These are phyloP conservation scores for Aurelia coerulea DNA, from an alignment of 30 jellyfish, hydroid and myxozoan genomes.

Conservation along the genomic window DNA sequence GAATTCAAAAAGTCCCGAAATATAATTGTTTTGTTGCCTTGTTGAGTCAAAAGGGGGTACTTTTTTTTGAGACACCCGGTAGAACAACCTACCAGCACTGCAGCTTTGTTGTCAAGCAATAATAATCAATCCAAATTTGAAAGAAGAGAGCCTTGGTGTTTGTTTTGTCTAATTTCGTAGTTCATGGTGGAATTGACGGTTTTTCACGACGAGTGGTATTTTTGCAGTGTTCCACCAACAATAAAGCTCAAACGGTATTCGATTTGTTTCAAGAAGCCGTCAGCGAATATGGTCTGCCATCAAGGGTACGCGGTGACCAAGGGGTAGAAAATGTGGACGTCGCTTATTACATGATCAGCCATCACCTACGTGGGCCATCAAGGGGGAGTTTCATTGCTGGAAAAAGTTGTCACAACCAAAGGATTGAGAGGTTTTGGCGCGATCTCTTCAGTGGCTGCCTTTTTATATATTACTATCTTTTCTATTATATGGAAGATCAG, in stretches of 20 bases:
- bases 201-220: constrained; percentile 25
- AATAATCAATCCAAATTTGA: too few species aligned
- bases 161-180: too few species aligned
- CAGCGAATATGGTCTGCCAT: constrained; percentile 23
- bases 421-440: constrained; percentile 49
- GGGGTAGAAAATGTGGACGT: constrained; percentile 63
- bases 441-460: constrained; percentile 20
- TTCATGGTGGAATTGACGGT: constrained; percentile 54
- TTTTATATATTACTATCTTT: constrained; percentile 15
- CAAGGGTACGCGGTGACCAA: constrained; percentile 41
- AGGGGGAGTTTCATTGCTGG: constrained; percentile 61
- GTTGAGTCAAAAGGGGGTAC: too few species aligned
- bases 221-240: constrained; percentile 13
- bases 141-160: too few species aligned
- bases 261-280: background rate
- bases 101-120: too few species aligned
- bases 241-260: constrained; percentile 26
- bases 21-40: too few species aligned
- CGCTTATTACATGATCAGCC: constrained; percentile 29
- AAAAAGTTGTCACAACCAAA: constrained; percentile 59
- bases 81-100: too few species aligned
- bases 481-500: constrained; percentile 10
- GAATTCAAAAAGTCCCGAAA: too few species aligned
- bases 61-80: too few species aligned
- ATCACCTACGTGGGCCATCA: constrained; percentile 43